Evolutionary conservation across 2,888 invertebrate genomes (phyloP), one percentile per base, ranked within the genome.

Genomic region (Temnothorax ravouxi): DNA sequence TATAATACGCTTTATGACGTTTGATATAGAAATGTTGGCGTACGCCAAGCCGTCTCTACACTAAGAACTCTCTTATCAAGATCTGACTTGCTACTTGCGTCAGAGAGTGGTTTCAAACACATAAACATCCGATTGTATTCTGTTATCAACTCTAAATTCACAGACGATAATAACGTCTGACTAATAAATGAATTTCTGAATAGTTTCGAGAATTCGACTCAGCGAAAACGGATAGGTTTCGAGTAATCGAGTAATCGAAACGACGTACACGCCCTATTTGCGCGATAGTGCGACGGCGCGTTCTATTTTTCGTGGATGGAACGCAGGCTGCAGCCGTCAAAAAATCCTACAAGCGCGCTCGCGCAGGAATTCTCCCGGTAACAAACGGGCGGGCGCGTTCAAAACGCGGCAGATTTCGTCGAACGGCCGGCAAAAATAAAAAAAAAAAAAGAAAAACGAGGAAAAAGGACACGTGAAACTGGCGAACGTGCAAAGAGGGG

Each of bases 401-500:
- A 71, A 59, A 5, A 71, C 71, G 72, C 72, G 72, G 79, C 79
- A 80, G 79, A 80, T 80, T 80, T 80, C 66, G 61, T 67, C 54
- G 82, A 25, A 61, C 34, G 56, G 59, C 47, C 69, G 38, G 34
- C n/a, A 74, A 72, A 62, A 85, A 86, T 83, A 77, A 41, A 59
- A 50, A 72, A 66, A 59, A 44, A 41, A 59, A 44, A 44, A 21
- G 8, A 52, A 72, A 71, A 59, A 67, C 25, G 62, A 29, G 54
- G 11, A 75, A 75, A 62, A 56, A 38, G 59, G 21, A 61, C 47
- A 80, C 5, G 72, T 50, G 38, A 71, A 80, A 61, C 79, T 50
- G 79, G 79, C 79, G 72, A 80, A 80, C 59, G 59, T 71, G 72
- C 71, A 61, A 80, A 71, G 79, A 80, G 79, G 59, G 72, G 79